Evolutionary conservation across 2,113 vertebrate species (phyloP), one percentile per base, ranked within the genome.

Genomic region (Pionites leucogaster): DNA sequence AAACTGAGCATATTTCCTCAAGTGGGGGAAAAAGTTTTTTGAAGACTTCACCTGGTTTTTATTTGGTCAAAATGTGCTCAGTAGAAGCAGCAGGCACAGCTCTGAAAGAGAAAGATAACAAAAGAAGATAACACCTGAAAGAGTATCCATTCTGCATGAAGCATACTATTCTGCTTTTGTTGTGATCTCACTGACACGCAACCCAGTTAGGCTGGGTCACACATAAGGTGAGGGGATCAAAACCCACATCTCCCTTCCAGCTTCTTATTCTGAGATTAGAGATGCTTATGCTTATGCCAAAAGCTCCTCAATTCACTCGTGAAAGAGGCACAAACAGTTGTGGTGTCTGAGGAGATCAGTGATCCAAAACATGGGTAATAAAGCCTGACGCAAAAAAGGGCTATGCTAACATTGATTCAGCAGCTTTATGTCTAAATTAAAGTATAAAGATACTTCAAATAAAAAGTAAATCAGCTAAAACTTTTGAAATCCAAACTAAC

Each of bases 251-350:
- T 70, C 7, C 12, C 27, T 37, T 77, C 20, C 42, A 79, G 19
- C 42, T 82, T 68, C 29, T 39, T 72, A 17, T 70, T 75, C 39
- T 53, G 53, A 72, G 28, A 44, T 49, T 72, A 42, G 11, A 75
- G 29, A 39, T 11, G 10, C 14, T 17, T 59, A 33, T 1, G 5
- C 27, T 18, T 62, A 8, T 2, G 2, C 16, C n/a, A 75, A 50
- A 53, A 63, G 5, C 15, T 80, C 23, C 19, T 65, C 0, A 0
- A 5, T 69, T 75, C 11, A 1, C 7, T 68, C 1, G 0, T 52
- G 33, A 63, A 69, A 59, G 13, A 33, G 6, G 5, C 39, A 55
- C 11, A 46, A 82, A 47, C 4, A 33, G 4, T 41, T 74, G 37
- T 6, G 10, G 50, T 46, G 15, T 6, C 6, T 64, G 39, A 17